Base-by-base conservation (phyloP, 2,113 vertebrate genomes). In the Casuarius casuarius region DNA sequence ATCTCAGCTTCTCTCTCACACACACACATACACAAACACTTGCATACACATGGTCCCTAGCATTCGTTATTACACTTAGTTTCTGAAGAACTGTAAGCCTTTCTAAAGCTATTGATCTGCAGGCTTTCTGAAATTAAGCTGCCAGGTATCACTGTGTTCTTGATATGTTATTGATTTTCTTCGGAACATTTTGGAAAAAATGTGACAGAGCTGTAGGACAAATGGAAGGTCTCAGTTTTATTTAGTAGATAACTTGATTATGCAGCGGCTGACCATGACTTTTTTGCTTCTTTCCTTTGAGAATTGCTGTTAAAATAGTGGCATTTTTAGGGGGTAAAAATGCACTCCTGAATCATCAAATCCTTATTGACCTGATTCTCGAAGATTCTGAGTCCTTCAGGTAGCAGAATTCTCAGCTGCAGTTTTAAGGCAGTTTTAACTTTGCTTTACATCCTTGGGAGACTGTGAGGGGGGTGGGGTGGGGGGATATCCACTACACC, bases 121-220 rank as follows among this genome's bases (percentile, higher is more conserved):
- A 91, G 67, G 61, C 70, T 81, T 95, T 93, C 77, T 98, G 97
- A 98, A 98, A 99, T 99, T 98, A 98, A 99, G 98, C 97, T 98
- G 98, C 98, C 97, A 98, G 98, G 96, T 98, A 98, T 98, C 98
- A 94, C 95, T 87, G 82, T 96, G 94, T 96, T 96, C 89, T 98
- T 99, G 97, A 98, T 98, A 98, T 98, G 97, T 96, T 99, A 98
- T 98, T 95, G 98, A 99, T 99, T 97, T 96, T 86, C 35, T 84
- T 94, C 67, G 88, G 78, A 97, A 96, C 74, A 58, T 82, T 92
- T 77, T 71, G 5, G 75, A 87, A 48, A 91, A 87, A 95, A 77
- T 44, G 35, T 92, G 68, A 80, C 91, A 68, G 58, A 96, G 73
- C 38, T 29, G 49, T 95, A 94, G 91, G 74, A 96, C 74, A 89